Percentiles rank a stretch among this genome's conserved stretches.
These are phyloP conservation scores for Adineta ricciae DNA, from an alignment of 2,888 invertebrate species.

Conservation along the genomic window DNA sequence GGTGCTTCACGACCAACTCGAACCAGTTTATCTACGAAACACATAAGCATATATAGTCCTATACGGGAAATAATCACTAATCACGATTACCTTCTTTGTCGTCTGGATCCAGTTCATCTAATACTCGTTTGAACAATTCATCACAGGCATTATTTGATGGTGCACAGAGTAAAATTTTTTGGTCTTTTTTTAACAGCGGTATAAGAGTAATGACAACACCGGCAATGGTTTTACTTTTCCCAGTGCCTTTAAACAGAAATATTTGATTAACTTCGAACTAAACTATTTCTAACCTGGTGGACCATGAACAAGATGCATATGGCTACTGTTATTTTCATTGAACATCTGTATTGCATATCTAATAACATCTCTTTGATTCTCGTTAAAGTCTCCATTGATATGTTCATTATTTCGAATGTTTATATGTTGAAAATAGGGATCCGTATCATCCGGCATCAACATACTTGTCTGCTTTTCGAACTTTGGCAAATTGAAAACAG, in stretches of 20 bases:
- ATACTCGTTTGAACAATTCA: slow-evolving; percentile 61
- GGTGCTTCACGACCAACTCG: background rate
- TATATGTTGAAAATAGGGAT: background rate
- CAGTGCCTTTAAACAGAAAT: slow-evolving; percentile 58
- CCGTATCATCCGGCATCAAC: background rate
- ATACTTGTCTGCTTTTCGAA: background rate
- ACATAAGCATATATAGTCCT: no score
- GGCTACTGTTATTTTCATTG: background rate
- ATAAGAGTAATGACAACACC: slow-evolving; percentile 55
- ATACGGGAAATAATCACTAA: background rate
- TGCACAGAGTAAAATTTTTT: slow-evolving; percentile 65
- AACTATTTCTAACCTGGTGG: background rate
- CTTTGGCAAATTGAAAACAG: background rate
- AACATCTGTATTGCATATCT: background rate
- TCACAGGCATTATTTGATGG: slow-evolving; percentile 79
- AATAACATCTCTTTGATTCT: background rate
- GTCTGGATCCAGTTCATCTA: slow-evolving; percentile 43
- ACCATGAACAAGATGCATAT: background rate
- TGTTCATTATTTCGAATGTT: background rate
- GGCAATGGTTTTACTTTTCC: slow-evolving; percentile 70
- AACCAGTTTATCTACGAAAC: background rate
- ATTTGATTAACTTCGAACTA: background rate
- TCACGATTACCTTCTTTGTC: background rate
- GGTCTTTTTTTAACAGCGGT: slow-evolving; percentile 30
- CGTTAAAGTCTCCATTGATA: background rate